Conservation (phyloP, 2,113 vertebrate genomes). For the Petaurus breviceps region DNA sequence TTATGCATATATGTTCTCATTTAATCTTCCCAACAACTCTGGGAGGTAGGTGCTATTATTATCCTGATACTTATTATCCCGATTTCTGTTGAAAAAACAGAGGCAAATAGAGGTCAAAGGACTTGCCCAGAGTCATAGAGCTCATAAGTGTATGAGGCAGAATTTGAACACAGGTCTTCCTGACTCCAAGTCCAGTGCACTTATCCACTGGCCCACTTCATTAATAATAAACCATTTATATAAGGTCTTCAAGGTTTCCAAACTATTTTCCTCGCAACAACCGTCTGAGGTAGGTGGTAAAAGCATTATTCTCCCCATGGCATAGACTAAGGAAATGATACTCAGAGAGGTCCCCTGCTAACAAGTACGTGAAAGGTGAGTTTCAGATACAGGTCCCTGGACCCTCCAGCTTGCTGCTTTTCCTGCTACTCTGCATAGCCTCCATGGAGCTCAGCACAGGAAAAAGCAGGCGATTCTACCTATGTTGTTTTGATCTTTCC, state of each 20-base stretch:
- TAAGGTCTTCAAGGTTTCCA: background rate
- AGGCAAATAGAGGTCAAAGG: background rate
- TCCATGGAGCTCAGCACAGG: background rate
- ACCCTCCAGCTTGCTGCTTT: background rate
- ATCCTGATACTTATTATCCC: background rate
- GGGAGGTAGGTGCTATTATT: background rate
- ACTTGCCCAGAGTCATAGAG: background rate
- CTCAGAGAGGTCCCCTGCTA: background rate
- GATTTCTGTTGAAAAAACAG: background rate
- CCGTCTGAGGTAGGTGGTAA: background rate
- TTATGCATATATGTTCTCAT: background rate
- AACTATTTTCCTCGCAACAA: background rate
- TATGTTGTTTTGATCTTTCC: background rate
- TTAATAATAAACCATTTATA: background rate
- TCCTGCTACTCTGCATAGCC: background rate
- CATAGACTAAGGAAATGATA: background rate
- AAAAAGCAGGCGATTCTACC: background rate
- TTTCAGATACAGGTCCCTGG: background rate
- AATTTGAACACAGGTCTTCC: background rate
- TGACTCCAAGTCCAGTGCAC: background rate
- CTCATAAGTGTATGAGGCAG: background rate
- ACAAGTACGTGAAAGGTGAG: background rate
- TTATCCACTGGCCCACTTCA: background rate
- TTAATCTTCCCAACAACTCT: background rate
- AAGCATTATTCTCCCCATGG: background rate